A percentile compares a stretch with the other conserved stretches of the same genome.
These are phyloP conservation scores for Myotis yumanensis DNA, from an alignment of 2,113 vertebrate genomes.

Conservation along the genomic window DNA sequence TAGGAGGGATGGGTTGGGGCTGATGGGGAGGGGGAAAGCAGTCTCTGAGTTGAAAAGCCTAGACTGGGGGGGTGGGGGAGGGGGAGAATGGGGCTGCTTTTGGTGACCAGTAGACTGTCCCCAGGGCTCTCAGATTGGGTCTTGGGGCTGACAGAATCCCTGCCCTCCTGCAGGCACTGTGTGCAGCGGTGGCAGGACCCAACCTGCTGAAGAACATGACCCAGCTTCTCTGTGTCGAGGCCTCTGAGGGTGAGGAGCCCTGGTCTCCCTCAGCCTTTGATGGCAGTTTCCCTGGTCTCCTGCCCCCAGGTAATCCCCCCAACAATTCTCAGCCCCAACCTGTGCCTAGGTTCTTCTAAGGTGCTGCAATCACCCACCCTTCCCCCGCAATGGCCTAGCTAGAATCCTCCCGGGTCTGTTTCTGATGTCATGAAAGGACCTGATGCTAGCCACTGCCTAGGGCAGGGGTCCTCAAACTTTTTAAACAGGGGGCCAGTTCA, in stretches of 20 bases:
- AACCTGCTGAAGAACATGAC: constrained; percentile 92
- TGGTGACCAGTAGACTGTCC: not conserved
- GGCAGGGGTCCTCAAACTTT: too few species aligned
- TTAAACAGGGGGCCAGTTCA: too few species aligned
- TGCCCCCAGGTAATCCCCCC: constrained; percentile 63
- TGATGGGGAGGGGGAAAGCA: not conserved
- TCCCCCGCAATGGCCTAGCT: not conserved
- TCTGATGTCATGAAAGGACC: not conserved
- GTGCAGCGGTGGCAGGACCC: constrained; percentile 91
- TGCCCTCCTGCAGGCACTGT: constrained; percentile 85
- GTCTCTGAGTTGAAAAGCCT: not conserved
- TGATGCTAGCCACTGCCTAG: not conserved
- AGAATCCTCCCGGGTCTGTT: not conserved
- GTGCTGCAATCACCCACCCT: not conserved
- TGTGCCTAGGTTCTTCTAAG: not conserved
- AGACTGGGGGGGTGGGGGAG: not conserved
- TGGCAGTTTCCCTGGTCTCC: constrained; percentile 55
- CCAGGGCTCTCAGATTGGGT: not conserved
- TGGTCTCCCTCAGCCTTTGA: constrained; percentile 55
- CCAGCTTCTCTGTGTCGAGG: constrained; percentile 90
- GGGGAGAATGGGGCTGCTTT: too few species aligned
- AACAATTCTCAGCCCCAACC: not conserved
- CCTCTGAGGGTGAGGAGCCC: constrained; percentile 76
- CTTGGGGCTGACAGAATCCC: not conserved
- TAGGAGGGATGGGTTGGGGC: constrained; percentile 61